phyloP scores from a whole-genome alignment of 2,888 invertebrate genomes.

The Operophtera brumata region DNA sequence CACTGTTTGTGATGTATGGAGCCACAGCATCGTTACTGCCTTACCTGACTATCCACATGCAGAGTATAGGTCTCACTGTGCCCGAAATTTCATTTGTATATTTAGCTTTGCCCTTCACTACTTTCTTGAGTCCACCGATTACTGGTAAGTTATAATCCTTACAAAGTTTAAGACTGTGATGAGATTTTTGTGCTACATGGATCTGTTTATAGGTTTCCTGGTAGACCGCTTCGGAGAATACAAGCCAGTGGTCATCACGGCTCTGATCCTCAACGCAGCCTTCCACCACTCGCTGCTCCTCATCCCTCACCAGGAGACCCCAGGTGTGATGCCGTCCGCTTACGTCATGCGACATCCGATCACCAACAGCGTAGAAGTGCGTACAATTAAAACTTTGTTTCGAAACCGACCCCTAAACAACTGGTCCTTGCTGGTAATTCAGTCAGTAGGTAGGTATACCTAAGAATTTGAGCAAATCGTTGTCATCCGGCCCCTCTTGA shows the following conservation, averaged over 20 bases:
- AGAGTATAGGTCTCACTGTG: constrained; percentile 91
- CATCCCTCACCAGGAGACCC: constrained; percentile 89
- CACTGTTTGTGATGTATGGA: constrained; percentile 91
- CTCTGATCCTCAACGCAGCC: constrained; percentile 87
- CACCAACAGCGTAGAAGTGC: constrained; percentile 85
- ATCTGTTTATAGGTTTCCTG: constrained; percentile 83
- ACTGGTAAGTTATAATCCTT: constrained; percentile 81
- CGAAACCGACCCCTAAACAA: constrained; percentile 56
- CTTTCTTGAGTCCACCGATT: constrained; percentile 91
- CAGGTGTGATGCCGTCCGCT: constrained; percentile 86
- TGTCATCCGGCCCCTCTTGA: constrained; percentile 72
- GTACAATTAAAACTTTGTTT: constrained; percentile 40
- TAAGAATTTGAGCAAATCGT: constrained; percentile 79
- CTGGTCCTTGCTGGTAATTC: constrained; percentile 58
- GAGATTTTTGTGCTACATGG: constrained; percentile 18
- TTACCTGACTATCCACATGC: constrained; percentile 94
- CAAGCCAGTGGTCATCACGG: constrained; percentile 89
- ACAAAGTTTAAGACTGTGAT: not conserved
- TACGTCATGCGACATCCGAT: constrained; percentile 88
- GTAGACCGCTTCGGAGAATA: constrained; percentile 94
- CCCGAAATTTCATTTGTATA: constrained; percentile 94
- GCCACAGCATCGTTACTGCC: constrained; percentile 92
- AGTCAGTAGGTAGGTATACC: constrained; percentile 43
- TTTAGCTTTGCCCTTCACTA: constrained; percentile 91
- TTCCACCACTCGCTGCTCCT: constrained; percentile 90